Percentiles rank a stretch among this genome's conserved stretches.
phyloP scores from a whole-genome alignment of 2,113 vertebrate genomes.

The Fregata magnificens region DNA sequence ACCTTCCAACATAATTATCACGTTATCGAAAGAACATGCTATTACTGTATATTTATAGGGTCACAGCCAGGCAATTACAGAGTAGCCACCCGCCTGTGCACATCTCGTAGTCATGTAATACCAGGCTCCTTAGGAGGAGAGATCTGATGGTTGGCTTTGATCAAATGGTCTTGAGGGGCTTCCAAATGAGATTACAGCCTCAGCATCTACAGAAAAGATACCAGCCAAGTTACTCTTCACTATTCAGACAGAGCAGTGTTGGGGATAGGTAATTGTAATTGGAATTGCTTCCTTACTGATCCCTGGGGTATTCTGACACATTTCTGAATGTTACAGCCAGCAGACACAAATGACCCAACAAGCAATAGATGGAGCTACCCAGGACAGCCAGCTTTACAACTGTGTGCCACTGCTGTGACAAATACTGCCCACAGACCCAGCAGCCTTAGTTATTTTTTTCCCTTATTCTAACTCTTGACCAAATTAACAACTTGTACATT shows the following conservation, averaged over 20 bases:
- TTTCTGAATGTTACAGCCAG: neutral
- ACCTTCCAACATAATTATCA: neutral
- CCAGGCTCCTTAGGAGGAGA: neutral
- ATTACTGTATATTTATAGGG: constrained; percentile 47
- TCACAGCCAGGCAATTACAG: constrained; percentile 40
- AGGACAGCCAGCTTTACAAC: neutral
- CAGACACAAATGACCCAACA: neutral
- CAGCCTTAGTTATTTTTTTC: neutral
- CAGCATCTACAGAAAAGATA: neutral
- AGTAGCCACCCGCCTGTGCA: neutral
- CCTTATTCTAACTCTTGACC: neutral
- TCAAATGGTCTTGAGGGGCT: neutral
- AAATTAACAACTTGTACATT: neutral
- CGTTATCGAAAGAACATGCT: neutral
- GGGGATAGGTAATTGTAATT: neutral
- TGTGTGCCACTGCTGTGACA: neutral
- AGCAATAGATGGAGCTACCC: neutral
- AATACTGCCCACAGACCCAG: neutral
- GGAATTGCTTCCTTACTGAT: neutral
- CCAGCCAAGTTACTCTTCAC: neutral
- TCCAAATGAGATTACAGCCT: neutral
- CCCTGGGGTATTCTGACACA: neutral
- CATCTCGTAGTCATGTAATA: neutral
- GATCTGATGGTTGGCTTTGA: neutral
- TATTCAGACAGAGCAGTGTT: neutral